Base-by-base conservation (phyloP, 2,113 vertebrate genomes). In the Pyxicephalus adspersus region DNA sequence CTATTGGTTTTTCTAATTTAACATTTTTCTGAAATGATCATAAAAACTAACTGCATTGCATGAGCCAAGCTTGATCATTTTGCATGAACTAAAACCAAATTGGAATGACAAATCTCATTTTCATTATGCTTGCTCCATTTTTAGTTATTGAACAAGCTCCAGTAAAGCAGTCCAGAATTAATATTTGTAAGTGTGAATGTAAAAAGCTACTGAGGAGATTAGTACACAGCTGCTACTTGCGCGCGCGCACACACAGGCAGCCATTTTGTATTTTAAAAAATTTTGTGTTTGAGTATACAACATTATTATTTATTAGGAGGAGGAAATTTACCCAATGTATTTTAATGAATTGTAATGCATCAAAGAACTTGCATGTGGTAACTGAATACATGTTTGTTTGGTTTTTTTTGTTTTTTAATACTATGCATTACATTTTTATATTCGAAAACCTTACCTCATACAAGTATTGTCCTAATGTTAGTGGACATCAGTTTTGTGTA, bases 21-120 rank as follows among this genome's bases (percentile, higher is more conserved):
- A 92, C 88, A 83, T 76, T 85, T 85, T 87, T 67, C n/a, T 78
- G 83, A 83, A 71, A 71, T 63, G 52, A 38, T 76, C 16, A 64
- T 85, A 64, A 4, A 20, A 86, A 82, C 83, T 60, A 85, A 82
- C 87, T 86, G 19, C 61, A 81, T 55, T 65, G 80, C 80, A 82
- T 82, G 80, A 52, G 74, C 50, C 86, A 88, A 38, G 68, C 77
- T 81, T 66, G 83, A 57, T 89, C 89, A 89, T 90, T 88, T n/a
- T 94, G 93, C 93, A 94, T 94, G 93, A 90, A 87, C 74, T 84
- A 78, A 89, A 83, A 86, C 86, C 83, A 85, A 87, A 81, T 18
- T 85, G 80, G 70, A 84, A 86, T 89, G 83, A 84, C 84, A 81
- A 79, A 84, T 81, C 51, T 0, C 75, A 82, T 82, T 31, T 25